These are phyloP conservation scores for Antigone vipio DNA, from an alignment of 2,113 vertebrate species.

Conservation along the genomic window DNA sequence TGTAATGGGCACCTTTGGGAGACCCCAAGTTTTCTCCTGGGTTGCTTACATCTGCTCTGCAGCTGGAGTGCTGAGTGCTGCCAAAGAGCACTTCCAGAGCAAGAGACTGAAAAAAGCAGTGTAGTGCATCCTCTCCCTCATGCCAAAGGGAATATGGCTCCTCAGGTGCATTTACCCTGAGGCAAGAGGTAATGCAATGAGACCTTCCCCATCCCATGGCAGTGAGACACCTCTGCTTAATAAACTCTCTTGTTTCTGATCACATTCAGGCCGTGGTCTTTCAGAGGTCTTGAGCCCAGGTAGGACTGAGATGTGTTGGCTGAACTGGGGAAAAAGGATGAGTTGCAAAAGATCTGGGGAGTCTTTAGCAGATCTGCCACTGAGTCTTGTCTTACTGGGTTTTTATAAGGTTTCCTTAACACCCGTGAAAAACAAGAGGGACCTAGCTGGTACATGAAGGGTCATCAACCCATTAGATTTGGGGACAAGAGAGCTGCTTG, in stretches of 20 bases:
- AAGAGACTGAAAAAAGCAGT: neutral
- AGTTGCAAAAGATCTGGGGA: neutral
- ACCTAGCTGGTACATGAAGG: neutral
- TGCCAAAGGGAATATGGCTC: neutral
- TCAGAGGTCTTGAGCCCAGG: neutral
- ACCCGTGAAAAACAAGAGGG: neutral
- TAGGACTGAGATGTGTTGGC: neutral
- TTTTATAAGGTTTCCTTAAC: neutral
- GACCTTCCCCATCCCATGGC: neutral
- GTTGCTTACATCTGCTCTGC: neutral
- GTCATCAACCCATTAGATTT: neutral
- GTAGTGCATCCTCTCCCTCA: neutral
- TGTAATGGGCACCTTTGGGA: neutral
- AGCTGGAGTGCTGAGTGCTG: neutral
- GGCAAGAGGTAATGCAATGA: neutral
- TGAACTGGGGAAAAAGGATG: neutral
- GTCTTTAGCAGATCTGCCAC: neutral
- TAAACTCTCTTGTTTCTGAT: neutral
- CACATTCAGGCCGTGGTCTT: neutral
- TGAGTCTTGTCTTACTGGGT: neutral
- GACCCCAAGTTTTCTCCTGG: neutral
- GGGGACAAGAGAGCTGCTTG: neutral
- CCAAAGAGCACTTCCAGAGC: neutral
- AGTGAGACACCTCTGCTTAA: neutral
- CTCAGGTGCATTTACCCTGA: neutral